Conservation (phyloP, 2,888 invertebrate species). For the Pseudococcus jackbeardsleyi region DNA sequence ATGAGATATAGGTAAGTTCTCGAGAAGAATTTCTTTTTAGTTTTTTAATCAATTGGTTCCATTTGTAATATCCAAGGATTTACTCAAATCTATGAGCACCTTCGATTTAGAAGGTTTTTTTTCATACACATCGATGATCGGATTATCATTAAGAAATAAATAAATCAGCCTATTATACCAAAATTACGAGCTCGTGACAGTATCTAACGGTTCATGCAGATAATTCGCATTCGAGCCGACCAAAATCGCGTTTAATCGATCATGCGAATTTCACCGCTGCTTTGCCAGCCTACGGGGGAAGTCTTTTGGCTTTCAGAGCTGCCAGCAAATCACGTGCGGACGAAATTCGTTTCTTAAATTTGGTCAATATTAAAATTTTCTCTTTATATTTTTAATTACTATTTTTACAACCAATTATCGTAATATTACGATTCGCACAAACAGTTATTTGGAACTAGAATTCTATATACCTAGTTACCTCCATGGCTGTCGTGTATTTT, state of each 20-base stretch:
- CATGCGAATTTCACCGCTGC: neutral
- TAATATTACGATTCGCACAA: neutral
- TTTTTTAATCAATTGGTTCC: conserved; percentile 28
- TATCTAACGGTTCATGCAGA: neutral
- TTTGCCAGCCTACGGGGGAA: neutral
- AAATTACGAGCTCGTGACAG: conserved; percentile 1
- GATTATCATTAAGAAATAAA: neutral
- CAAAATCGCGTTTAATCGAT: neutral
- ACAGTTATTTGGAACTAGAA: neutral
- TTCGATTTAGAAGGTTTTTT: conserved; percentile 24
- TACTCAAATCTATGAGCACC: conserved; percentile 9
- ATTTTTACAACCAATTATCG: conserved; percentile 28
- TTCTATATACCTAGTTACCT: neutral
- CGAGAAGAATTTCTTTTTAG: neutral
- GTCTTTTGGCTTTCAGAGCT: conserved; percentile 30
- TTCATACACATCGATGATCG: neutral
- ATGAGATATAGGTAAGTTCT: conserved; percentile 2
- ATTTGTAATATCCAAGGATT: neutral
- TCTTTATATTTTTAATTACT: conserved; percentile 22
- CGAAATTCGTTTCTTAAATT: neutral
- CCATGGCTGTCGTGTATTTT: neutral
- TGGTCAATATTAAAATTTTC: conserved; percentile 2
- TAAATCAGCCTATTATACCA: neutral
- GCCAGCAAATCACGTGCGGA: conserved; percentile 27
- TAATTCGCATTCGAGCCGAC: neutral